Evolutionary conservation across 2,888 invertebrate species (phyloP), one percentile per base, ranked within the genome.

Genomic region (Pseudococcus jackbeardsleyi): DNA sequence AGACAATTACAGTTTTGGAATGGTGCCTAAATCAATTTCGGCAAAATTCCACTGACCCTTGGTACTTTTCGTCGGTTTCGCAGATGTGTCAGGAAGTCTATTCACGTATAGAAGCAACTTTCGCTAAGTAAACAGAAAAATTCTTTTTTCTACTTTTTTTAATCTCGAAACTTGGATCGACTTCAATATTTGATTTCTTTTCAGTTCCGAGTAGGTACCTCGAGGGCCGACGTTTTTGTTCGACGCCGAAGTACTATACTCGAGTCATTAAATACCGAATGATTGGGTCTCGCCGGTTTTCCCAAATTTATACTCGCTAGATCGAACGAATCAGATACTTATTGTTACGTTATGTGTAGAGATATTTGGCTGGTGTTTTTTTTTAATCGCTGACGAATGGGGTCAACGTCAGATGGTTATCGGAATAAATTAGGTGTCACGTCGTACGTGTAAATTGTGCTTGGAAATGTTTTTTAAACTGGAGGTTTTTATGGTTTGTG

Each of bases 1-100:
- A 46, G n/a, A 79, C 79, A 79, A 79, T 79, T 79, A 79, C 79
- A 19, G 79, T 79, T 79, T 79, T 79, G 79, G 79, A 79, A 79
- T 46, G n/a, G 46, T 79, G 79, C 79, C 79, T 79, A 79, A 79
- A 79, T 79, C 79, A 79, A 79, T 79, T 79, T 79, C 42, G 79
- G 19, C 79, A 33, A 79, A 79, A 42, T 46, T 79, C 79, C 42
- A 33, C 46, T 46, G 46, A 46, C 79, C 42, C 46, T 79, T 33
- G 17, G 46, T n/a, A 26, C 79, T 46, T 39, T 39, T 77, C 39
- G 64, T 15, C 72, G 33, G 33, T 26, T 72, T 72, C 33, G 72
- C 72, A 72, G 33, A 72, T 19, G 19, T 46, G 79, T 79, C 46
- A 46, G 79, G 46, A 79, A 79, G 46, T 79, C 42, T 79, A 17